Evolutionary conservation across 2,888 invertebrate species (phyloP), one percentile per base, ranked within the genome.

Genomic region (Mesochorus sp.): DNA sequence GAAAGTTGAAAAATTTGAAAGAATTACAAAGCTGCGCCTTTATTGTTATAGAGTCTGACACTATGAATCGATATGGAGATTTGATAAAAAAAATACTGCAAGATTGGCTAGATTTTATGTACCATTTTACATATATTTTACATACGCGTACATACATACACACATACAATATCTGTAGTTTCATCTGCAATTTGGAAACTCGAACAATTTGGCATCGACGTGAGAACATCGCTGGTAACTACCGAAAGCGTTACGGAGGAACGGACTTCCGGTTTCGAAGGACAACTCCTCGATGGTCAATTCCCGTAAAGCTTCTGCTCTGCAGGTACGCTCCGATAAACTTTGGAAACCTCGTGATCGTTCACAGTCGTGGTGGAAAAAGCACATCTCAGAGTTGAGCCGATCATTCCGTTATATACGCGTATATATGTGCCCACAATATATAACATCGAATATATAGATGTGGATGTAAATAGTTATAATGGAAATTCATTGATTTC

Each of bases 231-330:
- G 26, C 12, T 12, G 49, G n/a, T 44, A 61, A 71, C 59, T 67
- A 44, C 44, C 8, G 26, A 61, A 71, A 61, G 59, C 61, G 49
- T 26, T 44, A 34, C 8, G 73, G 34, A 17, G 37, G 59, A 59
- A 19, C 70, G 74, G 68, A 59, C 67, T 74, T 74, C 78, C 78
- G 68, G 51, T 51, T 62, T 62, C n/a, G 51, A 57, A 34, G 59
- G 64, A 59, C 64, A 78, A 77, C 68, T 72, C 26, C 37, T 49
- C 28, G 39, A 71, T 59, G 70, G 70, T 53, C 67, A 61, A 68
- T 61, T 75, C 44, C 17, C 49, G 59, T n/a, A 24, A 39, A 71
- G 57, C 17, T 61, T 75, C 61, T 24, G 61, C 47, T n/a, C 2
- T 12, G 19, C 34, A 26, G 55, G 59, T 34, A 37, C 26, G 17